Evolutionary conservation across 2,113 vertebrate species (phyloP).

Genomic region (Typhlomys cinereus): DNA sequence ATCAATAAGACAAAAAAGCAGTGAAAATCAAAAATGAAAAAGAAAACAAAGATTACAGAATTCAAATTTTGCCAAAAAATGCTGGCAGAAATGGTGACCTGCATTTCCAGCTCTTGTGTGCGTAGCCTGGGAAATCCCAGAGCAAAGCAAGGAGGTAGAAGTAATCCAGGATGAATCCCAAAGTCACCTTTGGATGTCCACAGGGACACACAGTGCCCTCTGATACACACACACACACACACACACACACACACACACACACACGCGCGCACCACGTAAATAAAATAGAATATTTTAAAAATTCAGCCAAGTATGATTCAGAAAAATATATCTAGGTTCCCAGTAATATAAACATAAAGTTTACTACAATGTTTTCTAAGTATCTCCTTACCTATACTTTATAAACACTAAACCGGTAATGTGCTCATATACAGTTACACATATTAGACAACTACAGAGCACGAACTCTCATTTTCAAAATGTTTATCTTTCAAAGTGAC

Average conservation of each 20-base stretch:
- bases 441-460: not conserved
- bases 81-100: too few relatives aligned
- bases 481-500: not conserved
- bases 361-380: not conserved
- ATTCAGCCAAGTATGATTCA: not conserved
- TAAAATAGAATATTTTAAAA: too few relatives aligned
- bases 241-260: too few relatives aligned
- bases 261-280: too few relatives aligned
- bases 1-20: not conserved
- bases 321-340: not conserved
- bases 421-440: not conserved
- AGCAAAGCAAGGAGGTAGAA: too few relatives aligned
- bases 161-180: too few relatives aligned
- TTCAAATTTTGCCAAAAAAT: too few relatives aligned
- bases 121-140: too few relatives aligned
- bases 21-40: not conserved
- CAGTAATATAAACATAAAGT: not conserved
- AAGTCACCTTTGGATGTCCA: too few relatives aligned
- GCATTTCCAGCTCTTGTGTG: too few relatives aligned
- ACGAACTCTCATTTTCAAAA: conserved; percentile 21
- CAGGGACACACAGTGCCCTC: too few relatives aligned
- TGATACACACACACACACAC: too few relatives aligned
- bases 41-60: not conserved
- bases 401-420: not conserved
- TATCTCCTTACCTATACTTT: not conserved